phyloP scores from a whole-genome alignment of 92 coral and sea anemone genomes.

The Parazoanthus swiftii region DNA sequence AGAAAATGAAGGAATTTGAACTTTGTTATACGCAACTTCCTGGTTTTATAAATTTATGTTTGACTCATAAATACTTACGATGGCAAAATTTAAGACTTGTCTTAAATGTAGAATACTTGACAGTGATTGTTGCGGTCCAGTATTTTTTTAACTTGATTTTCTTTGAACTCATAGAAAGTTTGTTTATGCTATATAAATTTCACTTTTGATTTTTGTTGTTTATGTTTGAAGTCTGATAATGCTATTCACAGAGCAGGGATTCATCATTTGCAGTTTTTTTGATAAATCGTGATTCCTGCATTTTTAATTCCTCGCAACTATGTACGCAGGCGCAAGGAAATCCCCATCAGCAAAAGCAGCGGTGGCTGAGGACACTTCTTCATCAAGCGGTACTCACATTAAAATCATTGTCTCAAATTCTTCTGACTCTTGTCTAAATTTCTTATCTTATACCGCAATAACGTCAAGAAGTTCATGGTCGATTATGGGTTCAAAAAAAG shows the following conservation, averaged over 20 bases:
- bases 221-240: background rate
- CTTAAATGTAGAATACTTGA: no score
- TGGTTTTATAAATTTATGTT: no score
- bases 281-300: background rate
- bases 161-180: background rate
- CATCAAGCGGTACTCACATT: conserved; percentile 28
- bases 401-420: background rate
- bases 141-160: background rate
- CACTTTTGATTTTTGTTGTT: no score
- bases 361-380: conserved; percentile 15
- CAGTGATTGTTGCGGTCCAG: no score
- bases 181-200: no score
- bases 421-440: no score
- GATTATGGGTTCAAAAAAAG: no score
- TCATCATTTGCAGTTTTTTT: background rate
- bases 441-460: background rate
- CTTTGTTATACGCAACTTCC: background rate
- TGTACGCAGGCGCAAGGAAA: conserved; percentile 42
- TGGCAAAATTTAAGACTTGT: background rate
- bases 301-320: background rate
- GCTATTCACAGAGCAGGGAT: background rate
- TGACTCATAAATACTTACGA: no score
- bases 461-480: background rate
- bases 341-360: conserved; percentile 15
- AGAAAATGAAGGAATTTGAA: background rate